A percentile compares a stretch with the other conserved stretches of the same genome.
phyloP scores from a whole-genome alignment of 2,113 vertebrate species.

The Ascaphus truei region DNA sequence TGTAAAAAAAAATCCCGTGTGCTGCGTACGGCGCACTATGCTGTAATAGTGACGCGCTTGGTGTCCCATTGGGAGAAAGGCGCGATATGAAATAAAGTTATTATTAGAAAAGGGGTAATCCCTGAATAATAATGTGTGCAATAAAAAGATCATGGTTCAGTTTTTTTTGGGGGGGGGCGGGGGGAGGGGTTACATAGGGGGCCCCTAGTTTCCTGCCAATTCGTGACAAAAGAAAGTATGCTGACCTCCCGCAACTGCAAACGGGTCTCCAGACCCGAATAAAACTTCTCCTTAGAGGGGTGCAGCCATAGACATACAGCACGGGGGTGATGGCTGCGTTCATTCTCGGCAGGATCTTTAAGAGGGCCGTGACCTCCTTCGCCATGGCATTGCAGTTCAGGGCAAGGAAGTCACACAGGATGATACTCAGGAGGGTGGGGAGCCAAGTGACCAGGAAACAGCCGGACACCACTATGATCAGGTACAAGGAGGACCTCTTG shows the following conservation, averaged over 20 bases:
- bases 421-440: constrained; percentile 55
- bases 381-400: constrained; percentile 48
- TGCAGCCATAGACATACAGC: constrained; percentile 62
- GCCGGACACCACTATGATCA: constrained; percentile 61
- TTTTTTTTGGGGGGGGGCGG: too few relatives aligned
- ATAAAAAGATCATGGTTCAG: too few relatives aligned
- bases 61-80: too few relatives aligned
- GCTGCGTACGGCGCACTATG: too few relatives aligned
- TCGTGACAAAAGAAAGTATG: too few relatives aligned
- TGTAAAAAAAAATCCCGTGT: too few relatives aligned
- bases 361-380: constrained; percentile 61
- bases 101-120: too few relatives aligned
- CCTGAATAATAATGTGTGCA: too few relatives aligned
- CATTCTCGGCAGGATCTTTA: constrained; percentile 59
- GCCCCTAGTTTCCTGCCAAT: too few relatives aligned
- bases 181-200: too few relatives aligned
- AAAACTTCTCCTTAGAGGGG: constrained; percentile 46
- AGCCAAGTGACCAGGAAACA: constrained; percentile 62
- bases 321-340: constrained; percentile 61
- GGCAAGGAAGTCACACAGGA: constrained; percentile 48
- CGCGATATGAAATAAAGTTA: too few relatives aligned
- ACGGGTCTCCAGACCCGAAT: constrained; percentile 52
- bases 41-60: too few relatives aligned
- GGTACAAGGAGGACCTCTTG: constrained; percentile 59
- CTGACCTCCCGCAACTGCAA: constrained; percentile 6